Conservation (phyloP, 1,140 invertebrate genomes). For the Trachelipus rathkii region DNA sequence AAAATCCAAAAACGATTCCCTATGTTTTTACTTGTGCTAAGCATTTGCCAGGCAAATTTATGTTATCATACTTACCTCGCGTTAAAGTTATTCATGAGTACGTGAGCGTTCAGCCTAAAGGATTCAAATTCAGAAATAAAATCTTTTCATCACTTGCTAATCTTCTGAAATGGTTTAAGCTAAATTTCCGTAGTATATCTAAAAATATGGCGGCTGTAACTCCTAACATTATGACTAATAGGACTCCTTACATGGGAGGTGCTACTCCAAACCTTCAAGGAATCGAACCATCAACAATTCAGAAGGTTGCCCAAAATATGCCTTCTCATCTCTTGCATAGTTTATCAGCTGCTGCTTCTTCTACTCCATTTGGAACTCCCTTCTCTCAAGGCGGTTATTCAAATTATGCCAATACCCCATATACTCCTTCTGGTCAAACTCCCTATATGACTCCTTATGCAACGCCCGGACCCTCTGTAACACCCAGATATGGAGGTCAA, state of each 20-base stretch:
- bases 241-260: slow-evolving; percentile 62
- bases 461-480: slow-evolving; percentile 45
- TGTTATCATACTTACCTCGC: slow-evolving; percentile 88
- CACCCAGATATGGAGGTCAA: slow-evolving; percentile 39
- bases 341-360: slow-evolving; percentile 57
- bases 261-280: slow-evolving; percentile 47
- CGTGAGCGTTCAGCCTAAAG: slow-evolving; percentile 84
- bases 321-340: slow-evolving; percentile 69
- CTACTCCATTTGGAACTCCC: slow-evolving; percentile 48
- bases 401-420: slow-evolving; percentile 55
- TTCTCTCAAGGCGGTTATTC: slow-evolving; percentile 45
- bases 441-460: slow-evolving; percentile 84
- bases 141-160: slow-evolving; percentile 78
- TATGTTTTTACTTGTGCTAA: slow-evolving; percentile 71
- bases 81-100: slow-evolving; percentile 82
- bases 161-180: slow-evolving; percentile 94
- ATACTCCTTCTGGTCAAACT: slow-evolving; percentile 83
- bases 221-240: slow-evolving; percentile 59
- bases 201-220: slow-evolving; percentile 69
- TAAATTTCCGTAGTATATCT: slow-evolving; percentile 88
- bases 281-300: slow-evolving; percentile 48
- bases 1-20: slow-evolving; percentile 81
- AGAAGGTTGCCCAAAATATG: slow-evolving; percentile 67
- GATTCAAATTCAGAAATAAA: slow-evolving; percentile 81
- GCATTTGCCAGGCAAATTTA: slow-evolving; percentile 89